Evolutionary conservation across 2,888 invertebrate genomes (phyloP).

Genomic region (Caenorhabditis virilis): DNA sequence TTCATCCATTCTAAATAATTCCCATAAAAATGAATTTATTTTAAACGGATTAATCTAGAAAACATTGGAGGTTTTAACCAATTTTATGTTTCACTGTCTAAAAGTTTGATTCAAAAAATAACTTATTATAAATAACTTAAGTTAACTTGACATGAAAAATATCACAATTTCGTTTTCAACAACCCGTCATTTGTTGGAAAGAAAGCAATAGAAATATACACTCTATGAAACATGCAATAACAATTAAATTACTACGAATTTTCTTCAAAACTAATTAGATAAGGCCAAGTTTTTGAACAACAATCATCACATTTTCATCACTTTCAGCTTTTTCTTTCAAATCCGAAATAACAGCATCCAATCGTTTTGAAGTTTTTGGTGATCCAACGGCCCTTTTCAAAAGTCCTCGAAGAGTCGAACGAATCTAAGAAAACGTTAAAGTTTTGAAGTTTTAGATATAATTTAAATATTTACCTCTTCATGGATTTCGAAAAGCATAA

Average conservation of each 20-base stretch:
- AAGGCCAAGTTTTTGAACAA: conserved; percentile 21
- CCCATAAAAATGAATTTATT: no score
- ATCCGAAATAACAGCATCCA: conserved; percentile 18
- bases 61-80: neutral
- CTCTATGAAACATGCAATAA: no score
- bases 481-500: conserved; percentile 22
- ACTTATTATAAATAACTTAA: neutral
- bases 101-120: neutral
- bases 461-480: conserved; percentile 27
- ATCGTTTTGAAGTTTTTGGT: conserved; percentile 7
- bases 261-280: conserved; percentile 4
- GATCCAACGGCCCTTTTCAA: conserved; percentile 23
- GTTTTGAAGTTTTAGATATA: neutral
- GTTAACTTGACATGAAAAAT: neutral
- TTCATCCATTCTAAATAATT: no score
- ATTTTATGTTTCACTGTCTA: neutral
- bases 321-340: conserved; percentile 10
- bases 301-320: conserved; percentile 19
- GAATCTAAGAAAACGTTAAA: conserved; percentile 19
- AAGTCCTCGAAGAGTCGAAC: conserved; percentile 31
- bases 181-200: no score
- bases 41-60: no score
- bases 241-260: no score
- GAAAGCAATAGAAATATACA: no score
- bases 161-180: no score